phyloP scores from a whole-genome alignment of 2,797 vertebrate species.

The Enteromius trimaculatus region DNA sequence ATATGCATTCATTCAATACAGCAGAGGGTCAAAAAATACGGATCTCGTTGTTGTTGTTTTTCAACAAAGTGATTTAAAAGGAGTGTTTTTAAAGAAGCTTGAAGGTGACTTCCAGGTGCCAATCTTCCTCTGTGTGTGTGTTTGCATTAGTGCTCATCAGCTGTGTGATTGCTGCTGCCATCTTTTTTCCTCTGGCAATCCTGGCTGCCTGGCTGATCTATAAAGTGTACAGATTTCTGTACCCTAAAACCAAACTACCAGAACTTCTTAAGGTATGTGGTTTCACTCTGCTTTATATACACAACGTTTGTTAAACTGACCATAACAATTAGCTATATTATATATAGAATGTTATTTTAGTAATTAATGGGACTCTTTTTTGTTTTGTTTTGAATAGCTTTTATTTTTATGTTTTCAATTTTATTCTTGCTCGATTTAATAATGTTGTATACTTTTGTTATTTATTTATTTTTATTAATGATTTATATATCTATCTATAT shows the following conservation, averaged over 20 bases:
- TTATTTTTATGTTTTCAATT: not conserved
- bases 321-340: not conserved
- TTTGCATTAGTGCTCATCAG: conserved; percentile 19
- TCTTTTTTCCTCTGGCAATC: conserved; percentile 15
- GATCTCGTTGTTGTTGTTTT: not conserved
- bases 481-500: not conserved
- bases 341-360: not conserved
- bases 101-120: not conserved
- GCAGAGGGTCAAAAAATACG: not conserved
- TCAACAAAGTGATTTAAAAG: not conserved
- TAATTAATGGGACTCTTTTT: not conserved
- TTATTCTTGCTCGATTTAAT: too few species aligned
- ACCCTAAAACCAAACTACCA: conserved; percentile 35
- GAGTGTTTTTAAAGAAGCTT: not conserved
- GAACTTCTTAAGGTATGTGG: conserved; percentile 29
- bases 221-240: conserved; percentile 35
- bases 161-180: conserved; percentile 18
- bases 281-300: not conserved
- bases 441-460: too few species aligned
- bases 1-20: not conserved
- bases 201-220: conserved; percentile 1
- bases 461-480: too few species aligned
- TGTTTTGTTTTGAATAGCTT: not conserved
- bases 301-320: not conserved
- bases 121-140: not conserved